Conservation (phyloP, 2,797 vertebrate species). For the Pelodytes ibericus region DNA sequence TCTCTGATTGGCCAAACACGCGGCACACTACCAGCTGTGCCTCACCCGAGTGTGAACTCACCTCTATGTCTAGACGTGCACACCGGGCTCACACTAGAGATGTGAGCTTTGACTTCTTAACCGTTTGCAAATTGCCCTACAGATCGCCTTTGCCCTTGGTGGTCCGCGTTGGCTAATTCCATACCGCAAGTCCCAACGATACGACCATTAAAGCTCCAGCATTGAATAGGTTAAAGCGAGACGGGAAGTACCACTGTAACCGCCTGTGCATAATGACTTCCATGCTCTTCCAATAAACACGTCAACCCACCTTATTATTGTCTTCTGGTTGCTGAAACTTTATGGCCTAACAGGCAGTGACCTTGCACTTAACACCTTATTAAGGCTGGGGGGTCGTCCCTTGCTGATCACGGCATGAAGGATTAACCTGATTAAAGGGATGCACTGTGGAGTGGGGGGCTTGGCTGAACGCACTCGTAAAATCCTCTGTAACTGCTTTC, state of each 20-base stretch:
- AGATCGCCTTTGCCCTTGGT: too few relatives aligned
- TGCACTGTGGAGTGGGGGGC: slow-evolving; percentile 63
- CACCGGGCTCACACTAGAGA: too few relatives aligned
- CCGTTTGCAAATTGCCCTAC: too few relatives aligned
- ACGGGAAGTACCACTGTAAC: slow-evolving; percentile 13
- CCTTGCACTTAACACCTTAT: slow-evolving; percentile 69
- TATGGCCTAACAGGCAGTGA: slow-evolving; percentile 62
- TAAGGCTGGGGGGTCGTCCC: slow-evolving; percentile 66
- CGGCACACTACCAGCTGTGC: too few relatives aligned
- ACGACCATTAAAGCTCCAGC: background rate
- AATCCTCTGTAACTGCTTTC: slow-evolving; percentile 65
- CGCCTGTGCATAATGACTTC: slow-evolving; percentile 42
- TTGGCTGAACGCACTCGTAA: slow-evolving; percentile 65
- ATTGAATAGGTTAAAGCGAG: slow-evolving; percentile 6
- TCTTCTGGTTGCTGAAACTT: slow-evolving; percentile 61
- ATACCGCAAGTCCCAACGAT: too few relatives aligned
- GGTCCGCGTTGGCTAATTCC: too few relatives aligned
- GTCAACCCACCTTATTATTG: slow-evolving; percentile 57
- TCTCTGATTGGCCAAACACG: too few relatives aligned
- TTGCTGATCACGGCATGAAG: slow-evolving; percentile 66
- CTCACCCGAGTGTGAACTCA: too few relatives aligned
- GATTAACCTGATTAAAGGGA: slow-evolving; percentile 69
- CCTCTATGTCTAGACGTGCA: too few relatives aligned
- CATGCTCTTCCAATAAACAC: slow-evolving; percentile 64
- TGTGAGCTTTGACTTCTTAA: too few relatives aligned